Base-by-base conservation (phyloP, 2,797 vertebrate genomes). In the Xerus rutilus region DNA sequence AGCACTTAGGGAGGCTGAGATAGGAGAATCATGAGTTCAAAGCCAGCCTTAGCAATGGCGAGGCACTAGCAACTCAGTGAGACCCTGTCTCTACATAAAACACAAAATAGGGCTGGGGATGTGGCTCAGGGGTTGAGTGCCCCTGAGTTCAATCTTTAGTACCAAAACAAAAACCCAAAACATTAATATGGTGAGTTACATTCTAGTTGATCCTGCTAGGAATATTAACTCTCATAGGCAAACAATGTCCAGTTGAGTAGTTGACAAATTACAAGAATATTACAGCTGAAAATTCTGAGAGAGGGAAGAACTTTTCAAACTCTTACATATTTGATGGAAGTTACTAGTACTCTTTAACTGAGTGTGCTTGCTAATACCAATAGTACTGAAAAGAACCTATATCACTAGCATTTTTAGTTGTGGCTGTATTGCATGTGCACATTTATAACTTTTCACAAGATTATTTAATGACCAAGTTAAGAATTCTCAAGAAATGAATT, bases 211-310 rank as follows among this genome's bases (percentile, higher is more conserved):
- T 39, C 57, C 25, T 77, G 20, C 82, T 87, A 90, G 59, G 59
- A 88, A 69, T 78, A 88, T 91, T 91, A 84, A 88, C 45, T 97
- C 45, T 97, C 21, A 64, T 76, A 78, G 76, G 54, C 47, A 79
- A 59, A 62, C 70, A 86, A 57, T 84, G 25, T 90, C 43, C 47
- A 92, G 7, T 84, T 87, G 21, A 52, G 8, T 49, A 77, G 35
- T 69, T 94, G 59, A 77, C 65, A 39, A 91, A 72, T 76, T 87
- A 47, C 57, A 85, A 21, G 32, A 83, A 90, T 25, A 86, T 74
- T 95, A 78, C 10, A 94, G 70, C 47, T 83, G 78, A 92, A 84
- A 85, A 89, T 77, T 88, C 52, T 81, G 67, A 49, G 52, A 91
- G 59, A 94, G 57, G 35, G 20, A 93, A 93, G 45, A 92, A 54